A percentile compares a stretch with the other conserved stretches of the same genome.
phyloP scores from a whole-genome alignment of 2,797 vertebrate genomes.

The Coluber constrictor region DNA sequence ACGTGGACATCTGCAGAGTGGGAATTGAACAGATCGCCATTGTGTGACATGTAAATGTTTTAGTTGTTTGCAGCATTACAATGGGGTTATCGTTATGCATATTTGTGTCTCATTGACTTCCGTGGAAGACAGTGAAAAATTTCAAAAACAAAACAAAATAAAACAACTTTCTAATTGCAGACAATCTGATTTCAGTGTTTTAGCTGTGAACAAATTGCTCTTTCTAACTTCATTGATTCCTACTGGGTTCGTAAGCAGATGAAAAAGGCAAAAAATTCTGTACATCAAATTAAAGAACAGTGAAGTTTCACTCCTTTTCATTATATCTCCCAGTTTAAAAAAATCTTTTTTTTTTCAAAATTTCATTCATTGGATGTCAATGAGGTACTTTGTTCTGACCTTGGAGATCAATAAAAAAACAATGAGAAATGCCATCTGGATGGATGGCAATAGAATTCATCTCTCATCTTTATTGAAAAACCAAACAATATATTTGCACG shows the following conservation, averaged over 20 bases:
- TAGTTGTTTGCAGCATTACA: slow-evolving; percentile 4
- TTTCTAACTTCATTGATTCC: neutral
- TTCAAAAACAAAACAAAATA: neutral
- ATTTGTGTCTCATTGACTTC: slow-evolving; percentile 5
- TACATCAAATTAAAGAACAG: neutral
- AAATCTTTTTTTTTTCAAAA: neutral
- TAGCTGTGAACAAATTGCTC: neutral
- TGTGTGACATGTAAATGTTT: neutral
- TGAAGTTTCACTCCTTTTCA: neutral
- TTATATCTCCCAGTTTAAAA: neutral
- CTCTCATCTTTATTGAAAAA: neutral
- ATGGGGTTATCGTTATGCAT: neutral
- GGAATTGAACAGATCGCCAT: slow-evolving; percentile 18
- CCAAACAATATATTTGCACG: neutral
- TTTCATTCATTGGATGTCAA: neutral
- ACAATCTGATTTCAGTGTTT: neutral
- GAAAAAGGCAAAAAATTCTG: neutral
- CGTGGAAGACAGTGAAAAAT: neutral
- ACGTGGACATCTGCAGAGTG: slow-evolving; percentile 29
- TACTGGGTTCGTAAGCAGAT: neutral
- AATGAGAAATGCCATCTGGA: neutral
- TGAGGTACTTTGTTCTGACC: neutral
- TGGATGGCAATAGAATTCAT: neutral
- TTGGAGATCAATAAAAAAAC: slow-evolving; percentile 6
- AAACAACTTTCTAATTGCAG: neutral